These are phyloP conservation scores for Gobio occitaniae DNA, from an alignment of 2,797 vertebrate species.

Conservation along the genomic window DNA sequence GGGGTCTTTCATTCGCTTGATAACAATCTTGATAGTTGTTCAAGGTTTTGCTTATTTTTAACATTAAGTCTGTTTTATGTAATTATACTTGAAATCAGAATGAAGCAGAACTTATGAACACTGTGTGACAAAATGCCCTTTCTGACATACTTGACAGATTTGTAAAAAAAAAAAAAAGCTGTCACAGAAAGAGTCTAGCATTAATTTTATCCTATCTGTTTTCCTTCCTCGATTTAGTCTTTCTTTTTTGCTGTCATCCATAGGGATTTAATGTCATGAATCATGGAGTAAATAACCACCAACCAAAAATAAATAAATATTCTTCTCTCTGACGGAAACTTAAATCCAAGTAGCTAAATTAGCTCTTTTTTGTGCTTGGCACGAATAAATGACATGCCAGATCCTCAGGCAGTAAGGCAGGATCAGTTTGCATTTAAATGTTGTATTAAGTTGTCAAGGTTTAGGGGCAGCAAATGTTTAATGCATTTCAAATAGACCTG, in stretches of 20 bases:
- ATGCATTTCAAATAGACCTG: background rate
- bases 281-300: constrained; percentile 19
- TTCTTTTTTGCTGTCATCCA: constrained; percentile 21
- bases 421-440: constrained; percentile 26
- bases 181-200: background rate
- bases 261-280: constrained; percentile 15
- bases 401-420: constrained; percentile 21
- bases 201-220: constrained; percentile 14
- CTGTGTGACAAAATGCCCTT: constrained; percentile 19
- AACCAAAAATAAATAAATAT: constrained; percentile 2
- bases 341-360: constrained; percentile 19
- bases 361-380: background rate
- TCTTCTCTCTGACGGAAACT: constrained; percentile 23
- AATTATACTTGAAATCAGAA: constrained; percentile 38
- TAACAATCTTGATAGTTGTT: constrained; percentile 56
- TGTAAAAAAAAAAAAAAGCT: background rate
- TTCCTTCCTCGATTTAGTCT: constrained; percentile 4
- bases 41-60: constrained; percentile 61
- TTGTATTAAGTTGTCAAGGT: constrained; percentile 25
- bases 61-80: background rate
- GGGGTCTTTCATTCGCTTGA: constrained; percentile 46
- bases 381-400: constrained; percentile 6
- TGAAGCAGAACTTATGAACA: constrained; percentile 41
- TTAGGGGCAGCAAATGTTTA: constrained; percentile 16
- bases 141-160: background rate